Percentiles rank a stretch among this genome's conserved stretches.
Evolutionary conservation across 1,140 invertebrate species (phyloP).

Genomic region (Bombus balteatus): DNA sequence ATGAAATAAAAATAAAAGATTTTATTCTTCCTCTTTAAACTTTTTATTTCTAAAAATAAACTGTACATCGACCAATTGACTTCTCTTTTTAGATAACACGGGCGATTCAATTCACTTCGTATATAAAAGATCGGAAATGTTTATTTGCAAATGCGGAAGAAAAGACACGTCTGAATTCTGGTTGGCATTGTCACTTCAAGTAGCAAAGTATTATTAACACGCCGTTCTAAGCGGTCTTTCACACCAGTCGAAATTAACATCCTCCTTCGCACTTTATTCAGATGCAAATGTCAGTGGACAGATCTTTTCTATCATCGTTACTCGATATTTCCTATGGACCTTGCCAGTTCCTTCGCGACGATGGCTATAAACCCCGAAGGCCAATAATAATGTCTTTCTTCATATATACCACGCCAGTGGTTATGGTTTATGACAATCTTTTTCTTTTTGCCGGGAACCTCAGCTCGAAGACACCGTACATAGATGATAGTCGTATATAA

Average conservation of each 20-base stretch:
- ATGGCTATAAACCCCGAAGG: conserved; percentile 26
- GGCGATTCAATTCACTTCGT: not conserved
- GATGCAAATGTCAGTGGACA: conserved; percentile 53
- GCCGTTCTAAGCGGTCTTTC: not conserved
- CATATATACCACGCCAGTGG: not conserved
- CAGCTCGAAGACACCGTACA: not conserved
- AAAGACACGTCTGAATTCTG: not conserved
- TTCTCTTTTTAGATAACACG: too few species aligned
- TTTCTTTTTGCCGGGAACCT: not conserved
- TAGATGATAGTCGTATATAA: conserved; percentile 6
- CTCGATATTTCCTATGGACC: conserved; percentile 33
- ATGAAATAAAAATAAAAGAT: not conserved
- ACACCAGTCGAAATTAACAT: conserved; percentile 21
- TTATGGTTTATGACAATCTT: conserved; percentile 17
- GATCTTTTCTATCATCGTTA: conserved; percentile 39
- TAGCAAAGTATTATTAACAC: conserved; percentile 34
- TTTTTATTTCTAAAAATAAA: not conserved
- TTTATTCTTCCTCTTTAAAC: not conserved
- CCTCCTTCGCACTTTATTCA: conserved; percentile 48
- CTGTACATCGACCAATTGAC: not conserved
- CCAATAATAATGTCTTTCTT: conserved; percentile 35
- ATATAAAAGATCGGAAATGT: not conserved
- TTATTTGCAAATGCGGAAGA: conserved; percentile 14
- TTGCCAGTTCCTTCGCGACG: conserved; percentile 36
- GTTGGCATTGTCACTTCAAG: not conserved